These are phyloP conservation scores for Pseudorhiza aurosa DNA, from an alignment of 30 jellyfish, hydroid and myxozoan genomes.

Conservation along the genomic window DNA sequence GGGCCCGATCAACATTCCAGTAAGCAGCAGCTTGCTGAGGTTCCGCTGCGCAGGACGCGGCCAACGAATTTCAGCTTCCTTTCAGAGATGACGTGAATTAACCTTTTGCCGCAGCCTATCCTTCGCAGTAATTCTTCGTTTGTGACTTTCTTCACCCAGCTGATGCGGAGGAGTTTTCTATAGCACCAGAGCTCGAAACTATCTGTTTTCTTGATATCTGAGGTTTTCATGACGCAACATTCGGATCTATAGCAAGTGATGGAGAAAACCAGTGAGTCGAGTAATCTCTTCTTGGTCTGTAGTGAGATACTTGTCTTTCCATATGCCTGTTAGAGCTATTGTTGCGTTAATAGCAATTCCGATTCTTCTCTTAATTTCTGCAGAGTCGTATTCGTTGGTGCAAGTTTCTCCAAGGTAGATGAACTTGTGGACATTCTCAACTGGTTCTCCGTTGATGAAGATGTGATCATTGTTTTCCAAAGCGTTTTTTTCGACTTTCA, in stretches of 20 bases:
- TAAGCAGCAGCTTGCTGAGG: no score
- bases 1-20: no score
- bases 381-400: background rate
- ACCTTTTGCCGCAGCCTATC: no score
- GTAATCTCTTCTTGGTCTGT: background rate
- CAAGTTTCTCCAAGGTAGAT: slow-evolving; percentile 13
- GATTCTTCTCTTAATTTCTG: slow-evolving; percentile 14
- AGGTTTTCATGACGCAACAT: slow-evolving; percentile 13
- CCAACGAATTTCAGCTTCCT: no score
- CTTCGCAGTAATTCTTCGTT: no score
- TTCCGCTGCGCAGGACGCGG: slow-evolving; percentile 26
- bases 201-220: no score
- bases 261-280: slow-evolving; percentile 10
- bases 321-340: slow-evolving; percentile 1
- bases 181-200: no score
- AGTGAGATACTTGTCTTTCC: slow-evolving; percentile 16
- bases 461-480: background rate
- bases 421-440: slow-evolving; percentile 5
- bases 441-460: background rate
- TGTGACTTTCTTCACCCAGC: no score
- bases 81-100: no score
- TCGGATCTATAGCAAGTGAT: slow-evolving; percentile 29
- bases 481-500: background rate
- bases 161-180: no score
- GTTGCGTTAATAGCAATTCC: slow-evolving; percentile 18